phyloP scores from a whole-genome alignment of 2,113 vertebrate species.

The Octodon degus region DNA sequence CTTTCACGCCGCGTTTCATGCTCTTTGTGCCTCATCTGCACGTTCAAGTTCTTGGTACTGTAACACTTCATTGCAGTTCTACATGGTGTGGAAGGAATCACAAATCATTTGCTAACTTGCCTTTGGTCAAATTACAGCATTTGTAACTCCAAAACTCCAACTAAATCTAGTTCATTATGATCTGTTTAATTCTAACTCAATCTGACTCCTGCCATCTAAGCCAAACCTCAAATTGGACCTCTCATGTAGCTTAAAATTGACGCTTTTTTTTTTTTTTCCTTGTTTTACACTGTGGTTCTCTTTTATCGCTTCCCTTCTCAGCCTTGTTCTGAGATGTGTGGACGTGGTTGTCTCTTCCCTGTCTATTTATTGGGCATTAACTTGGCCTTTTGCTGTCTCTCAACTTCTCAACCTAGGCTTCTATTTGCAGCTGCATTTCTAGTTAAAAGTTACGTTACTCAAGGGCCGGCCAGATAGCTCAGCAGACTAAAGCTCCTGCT shows the following conservation, averaged over 20 bases:
- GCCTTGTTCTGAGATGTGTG: not conserved
- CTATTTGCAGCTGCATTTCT: not conserved
- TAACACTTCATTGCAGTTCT: constrained; percentile 37
- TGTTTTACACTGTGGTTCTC: not conserved
- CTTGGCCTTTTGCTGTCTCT: not conserved
- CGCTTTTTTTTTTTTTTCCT: not conserved
- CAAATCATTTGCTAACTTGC: constrained; percentile 42
- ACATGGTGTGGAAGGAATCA: not conserved
- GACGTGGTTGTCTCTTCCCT: not conserved
- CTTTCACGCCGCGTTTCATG: not conserved
- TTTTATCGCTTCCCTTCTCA: not conserved
- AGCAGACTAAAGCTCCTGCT: no score
- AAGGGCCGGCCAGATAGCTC: no score
- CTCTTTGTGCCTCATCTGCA: not conserved
- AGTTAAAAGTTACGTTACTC: constrained; percentile 2
- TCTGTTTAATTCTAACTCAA: constrained; percentile 47
- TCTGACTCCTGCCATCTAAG: not conserved
- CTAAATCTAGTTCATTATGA: not conserved
- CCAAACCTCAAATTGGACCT: not conserved
- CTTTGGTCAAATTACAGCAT: constrained; percentile 48
- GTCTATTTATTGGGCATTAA: not conserved
- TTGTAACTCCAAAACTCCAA: constrained; percentile 15
- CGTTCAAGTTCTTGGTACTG: not conserved
- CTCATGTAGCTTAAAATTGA: constrained; percentile 41
- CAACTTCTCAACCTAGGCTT: not conserved